A percentile compares a stretch with the other conserved stretches of the same genome.
These are phyloP conservation scores for Ladona fulva DNA, from an alignment of 1,140 invertebrate genomes.

Conservation along the genomic window DNA sequence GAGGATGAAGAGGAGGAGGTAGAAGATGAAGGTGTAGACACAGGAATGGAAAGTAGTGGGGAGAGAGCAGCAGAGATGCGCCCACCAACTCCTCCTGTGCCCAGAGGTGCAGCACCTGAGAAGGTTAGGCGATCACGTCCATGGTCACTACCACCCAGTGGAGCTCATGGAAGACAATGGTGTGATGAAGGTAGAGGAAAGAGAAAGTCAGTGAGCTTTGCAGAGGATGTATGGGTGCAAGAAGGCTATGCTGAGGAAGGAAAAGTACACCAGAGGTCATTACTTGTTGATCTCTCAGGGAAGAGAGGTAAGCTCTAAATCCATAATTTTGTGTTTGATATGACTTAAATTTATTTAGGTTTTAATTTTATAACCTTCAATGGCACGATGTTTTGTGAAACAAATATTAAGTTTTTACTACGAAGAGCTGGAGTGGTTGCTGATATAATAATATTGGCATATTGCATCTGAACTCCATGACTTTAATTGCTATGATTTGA, in stretches of 20 bases:
- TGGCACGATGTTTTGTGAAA: too few relatives aligned
- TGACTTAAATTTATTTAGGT: too few relatives aligned
- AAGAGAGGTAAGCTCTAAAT: background rate
- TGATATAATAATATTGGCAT: too few relatives aligned
- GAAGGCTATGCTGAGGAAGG: conserved; percentile 14
- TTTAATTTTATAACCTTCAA: too few relatives aligned
- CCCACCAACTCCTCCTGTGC: conserved; percentile 40
- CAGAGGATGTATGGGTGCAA: conserved; percentile 36
- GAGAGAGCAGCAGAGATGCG: conserved; percentile 23
- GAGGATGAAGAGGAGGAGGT: conserved; percentile 31
- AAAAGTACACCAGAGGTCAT: background rate
- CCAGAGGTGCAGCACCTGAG: conserved; percentile 28
- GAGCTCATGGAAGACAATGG: conserved; percentile 36
- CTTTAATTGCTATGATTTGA: too few relatives aligned
- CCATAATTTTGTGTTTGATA: too few relatives aligned
- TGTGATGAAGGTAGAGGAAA: conserved; percentile 27
- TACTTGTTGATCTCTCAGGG: background rate
- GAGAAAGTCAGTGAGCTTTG: conserved; percentile 60
- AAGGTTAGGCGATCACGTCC: conserved; percentile 24
- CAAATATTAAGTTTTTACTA: too few relatives aligned
- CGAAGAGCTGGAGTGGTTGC: too few relatives aligned
- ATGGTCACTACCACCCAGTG: conserved; percentile 55
- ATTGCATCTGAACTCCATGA: too few relatives aligned
- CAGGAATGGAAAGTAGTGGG: conserved; percentile 29
- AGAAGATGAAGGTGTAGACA: conserved; percentile 41